Percentiles rank a stretch among this genome's conserved stretches.
Evolutionary conservation across 2,113 vertebrate species (phyloP).

Genomic region (Rhombomys opimus): DNA sequence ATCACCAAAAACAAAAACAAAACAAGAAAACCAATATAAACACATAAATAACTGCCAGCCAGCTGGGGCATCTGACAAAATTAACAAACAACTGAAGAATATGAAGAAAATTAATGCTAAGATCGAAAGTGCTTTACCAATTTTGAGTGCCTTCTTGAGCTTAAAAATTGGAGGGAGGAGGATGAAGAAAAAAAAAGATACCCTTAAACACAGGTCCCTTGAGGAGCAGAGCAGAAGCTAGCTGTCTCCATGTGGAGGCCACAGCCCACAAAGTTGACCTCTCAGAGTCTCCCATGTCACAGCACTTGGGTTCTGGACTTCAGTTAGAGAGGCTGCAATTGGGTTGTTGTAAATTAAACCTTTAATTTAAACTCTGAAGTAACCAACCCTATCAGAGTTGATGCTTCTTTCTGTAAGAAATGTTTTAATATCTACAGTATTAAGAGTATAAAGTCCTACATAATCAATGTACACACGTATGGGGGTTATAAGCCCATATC

Average conservation of each 20-base stretch:
- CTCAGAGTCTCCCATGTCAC: neutral
- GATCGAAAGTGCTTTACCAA: conserved; percentile 34
- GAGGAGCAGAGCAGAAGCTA: conserved; percentile 7
- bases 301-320: neutral
- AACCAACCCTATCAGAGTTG: conserved; percentile 35
- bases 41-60: conserved; percentile 10
- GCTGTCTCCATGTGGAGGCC: neutral
- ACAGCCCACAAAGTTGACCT: neutral
- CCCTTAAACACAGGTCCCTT: conserved; percentile 19
- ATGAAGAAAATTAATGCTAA: conserved; percentile 49
- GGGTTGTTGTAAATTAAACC: neutral
- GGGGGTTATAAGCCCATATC: neutral
- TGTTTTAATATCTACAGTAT: conserved; percentile 17
- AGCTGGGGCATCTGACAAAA: neutral
- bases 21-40: conserved; percentile 25
- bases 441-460: conserved; percentile 25
- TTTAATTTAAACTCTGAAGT: conserved; percentile 61
- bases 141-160: neutral
- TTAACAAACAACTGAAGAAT: conserved; percentile 23
- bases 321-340: neutral
- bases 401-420: conserved; percentile 42
- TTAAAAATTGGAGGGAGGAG: neutral
- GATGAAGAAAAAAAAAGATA: neutral
- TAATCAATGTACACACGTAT: conserved; percentile 32
- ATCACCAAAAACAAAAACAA: neutral